Conservation (phyloP, 1,140 invertebrate species). For the Tetramorium alpestre region DNA sequence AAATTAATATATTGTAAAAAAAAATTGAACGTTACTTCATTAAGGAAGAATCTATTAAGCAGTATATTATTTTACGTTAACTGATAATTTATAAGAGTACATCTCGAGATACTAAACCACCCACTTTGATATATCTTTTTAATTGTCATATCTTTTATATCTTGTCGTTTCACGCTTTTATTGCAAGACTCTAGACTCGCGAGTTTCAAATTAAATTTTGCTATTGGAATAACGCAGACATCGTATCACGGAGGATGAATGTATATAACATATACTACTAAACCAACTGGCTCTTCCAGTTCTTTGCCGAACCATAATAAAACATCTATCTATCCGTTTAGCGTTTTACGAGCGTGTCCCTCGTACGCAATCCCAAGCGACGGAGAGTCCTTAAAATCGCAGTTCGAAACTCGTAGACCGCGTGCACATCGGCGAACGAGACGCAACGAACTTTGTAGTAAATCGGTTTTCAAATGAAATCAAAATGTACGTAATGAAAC, state of each 20-base stretch:
- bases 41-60: background rate
- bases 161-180: constrained; percentile 26
- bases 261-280: constrained; percentile 9
- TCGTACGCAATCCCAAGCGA: constrained; percentile 16
- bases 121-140: constrained; percentile 6
- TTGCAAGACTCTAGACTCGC: background rate
- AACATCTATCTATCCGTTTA: constrained; percentile 51
- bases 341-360: constrained; percentile 40
- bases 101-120: background rate
- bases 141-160: constrained; percentile 33
- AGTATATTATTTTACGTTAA: background rate
- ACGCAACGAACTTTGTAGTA: background rate
- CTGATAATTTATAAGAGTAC: constrained; percentile 5
- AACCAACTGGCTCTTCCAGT: constrained; percentile 30
- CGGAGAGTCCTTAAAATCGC: constrained; percentile 44
- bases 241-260: background rate
- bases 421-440: background rate
- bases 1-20: background rate
- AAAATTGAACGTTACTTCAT: background rate
- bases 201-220: constrained; percentile 23
- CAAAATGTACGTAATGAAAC: background rate
- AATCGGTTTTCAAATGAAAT: background rate
- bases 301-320: constrained; percentile 52
- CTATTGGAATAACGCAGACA: background rate
- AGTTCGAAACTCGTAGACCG: constrained; percentile 7